A percentile compares a stretch with the other conserved stretches of the same genome.
Evolutionary conservation across 2,113 vertebrate genomes (phyloP).

Genomic region (Neolamprologus falcicula): DNA sequence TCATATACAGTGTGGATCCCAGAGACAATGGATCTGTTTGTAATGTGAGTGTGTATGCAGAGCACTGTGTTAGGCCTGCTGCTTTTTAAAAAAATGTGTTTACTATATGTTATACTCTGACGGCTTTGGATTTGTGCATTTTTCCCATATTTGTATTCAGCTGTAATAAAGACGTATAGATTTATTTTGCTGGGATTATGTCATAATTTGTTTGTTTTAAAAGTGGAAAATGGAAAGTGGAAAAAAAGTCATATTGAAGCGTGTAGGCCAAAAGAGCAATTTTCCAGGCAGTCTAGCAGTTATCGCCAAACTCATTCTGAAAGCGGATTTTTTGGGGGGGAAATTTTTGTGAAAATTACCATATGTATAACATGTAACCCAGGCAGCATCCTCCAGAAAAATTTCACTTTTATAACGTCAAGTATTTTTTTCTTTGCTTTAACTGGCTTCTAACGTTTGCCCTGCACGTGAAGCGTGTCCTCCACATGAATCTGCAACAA

Average conservation of each 20-base stretch:
- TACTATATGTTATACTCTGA: constrained; percentile 13
- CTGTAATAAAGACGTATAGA: neutral
- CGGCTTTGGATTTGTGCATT: constrained; percentile 1
- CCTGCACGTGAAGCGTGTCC: neutral
- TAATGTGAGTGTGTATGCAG: constrained; percentile 23
- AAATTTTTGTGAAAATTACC: neutral
- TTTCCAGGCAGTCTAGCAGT: neutral
- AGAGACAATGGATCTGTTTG: constrained; percentile 44
- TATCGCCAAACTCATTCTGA: neutral
- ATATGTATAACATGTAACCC: neutral
- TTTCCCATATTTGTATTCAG: neutral
- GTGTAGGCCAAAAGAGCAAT: neutral
- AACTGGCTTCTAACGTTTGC: neutral
- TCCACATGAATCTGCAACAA: neutral
- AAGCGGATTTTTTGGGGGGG: neutral
- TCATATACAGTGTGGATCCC: constrained; percentile 23
- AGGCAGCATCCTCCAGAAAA: neutral
- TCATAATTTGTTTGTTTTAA: neutral
- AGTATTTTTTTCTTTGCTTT: neutral
- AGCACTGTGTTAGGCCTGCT: constrained; percentile 40
- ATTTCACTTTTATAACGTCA: neutral
- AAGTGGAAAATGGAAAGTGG: neutral
- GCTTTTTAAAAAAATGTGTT: constrained; percentile 23
- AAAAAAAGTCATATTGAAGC: neutral
- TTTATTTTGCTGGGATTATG: constrained; percentile 12